Base-by-base conservation (phyloP, 2,797 vertebrate genomes). In the Cephalopachus bancanus region DNA sequence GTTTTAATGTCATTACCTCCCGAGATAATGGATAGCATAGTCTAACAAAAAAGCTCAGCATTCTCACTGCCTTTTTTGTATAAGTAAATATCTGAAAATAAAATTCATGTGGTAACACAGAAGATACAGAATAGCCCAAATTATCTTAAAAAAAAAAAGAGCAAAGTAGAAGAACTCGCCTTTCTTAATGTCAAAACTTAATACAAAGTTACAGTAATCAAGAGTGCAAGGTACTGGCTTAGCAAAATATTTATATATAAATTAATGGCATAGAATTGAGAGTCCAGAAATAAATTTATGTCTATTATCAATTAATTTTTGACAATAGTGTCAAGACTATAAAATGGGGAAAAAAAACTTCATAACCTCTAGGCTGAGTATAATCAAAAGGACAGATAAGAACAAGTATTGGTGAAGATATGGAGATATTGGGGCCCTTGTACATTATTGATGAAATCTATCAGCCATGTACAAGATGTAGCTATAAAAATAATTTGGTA, bases 1-100 rank as follows among this genome's bases (percentile, higher is more conserved):
- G n/a, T 87, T 95, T 79, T 88, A 83, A 92, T 84, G 64, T 81
- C 74, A 67, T 81, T 51, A 37, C 10, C 80, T 65, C 89, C 79
- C 37, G 62, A 89, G 53, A 28, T 26, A 80, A 85, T 69, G 53
- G 28, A 81, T 87, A 91, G 37, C 49, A 65, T 55, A 83, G 33
- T 65, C 55, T 87, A 95, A 86, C 71, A 95, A 62, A 78, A 83
- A 83, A 83, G 19, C 33, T 72, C 49, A 60, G 79, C 69, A 26
- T 75, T 75, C 76, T 20, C 26, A 37, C 16, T 64, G 16, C 15
- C 9, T 71, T 83, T 67, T 44, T 67, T 69, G 12, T 1, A 55
- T 22, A 95, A 57, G 71, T 64, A 22, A 60, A 64, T 2, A 83
- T 7, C n/a, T 59, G 15, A 65, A 72, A 62, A 37, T 75, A 62